Evolutionary conservation across 1,140 invertebrate species (phyloP).

Genomic region (Sycophaga agraensis): DNA sequence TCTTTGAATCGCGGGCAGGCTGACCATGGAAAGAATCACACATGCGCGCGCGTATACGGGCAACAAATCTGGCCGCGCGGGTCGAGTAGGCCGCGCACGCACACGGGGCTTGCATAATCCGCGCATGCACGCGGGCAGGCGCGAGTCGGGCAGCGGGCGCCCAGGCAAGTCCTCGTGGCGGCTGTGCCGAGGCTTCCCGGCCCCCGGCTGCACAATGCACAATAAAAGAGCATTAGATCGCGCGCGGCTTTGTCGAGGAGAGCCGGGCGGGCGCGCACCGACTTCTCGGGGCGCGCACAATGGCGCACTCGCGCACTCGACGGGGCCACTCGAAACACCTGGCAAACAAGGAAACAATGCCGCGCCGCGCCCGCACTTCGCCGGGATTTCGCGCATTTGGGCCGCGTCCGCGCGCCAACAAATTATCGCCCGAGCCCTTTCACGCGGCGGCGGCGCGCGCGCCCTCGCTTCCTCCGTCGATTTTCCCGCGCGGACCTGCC

Average conservation of each 20-base stretch:
- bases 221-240: slow-evolving; percentile 60
- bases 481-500: background rate
- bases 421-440: slow-evolving; percentile 50
- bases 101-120: too few species aligned
- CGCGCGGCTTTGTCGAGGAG: slow-evolving; percentile 51
- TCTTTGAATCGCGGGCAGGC: background rate
- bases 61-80: too few species aligned
- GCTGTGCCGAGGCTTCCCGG: background rate
- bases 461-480: background rate
- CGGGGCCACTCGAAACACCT: slow-evolving; percentile 54
- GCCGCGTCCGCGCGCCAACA: slow-evolving; percentile 46
- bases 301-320: slow-evolving; percentile 47
- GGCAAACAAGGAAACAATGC: slow-evolving; percentile 59
- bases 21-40: background rate
- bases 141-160: slow-evolving; percentile 31
- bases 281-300: slow-evolving; percentile 47
- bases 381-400: slow-evolving; percentile 54
- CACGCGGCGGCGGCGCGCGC: too few species aligned
- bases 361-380: slow-evolving; percentile 40
- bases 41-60: too few species aligned
- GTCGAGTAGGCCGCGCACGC: too few species aligned
- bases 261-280: too few species aligned
- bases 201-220: slow-evolving; percentile 46
- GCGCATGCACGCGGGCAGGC: slow-evolving; percentile 19
- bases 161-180: slow-evolving; percentile 26